These are phyloP conservation scores for Avahi laniger DNA, from an alignment of 2,797 vertebrate genomes.

Conservation along the genomic window DNA sequence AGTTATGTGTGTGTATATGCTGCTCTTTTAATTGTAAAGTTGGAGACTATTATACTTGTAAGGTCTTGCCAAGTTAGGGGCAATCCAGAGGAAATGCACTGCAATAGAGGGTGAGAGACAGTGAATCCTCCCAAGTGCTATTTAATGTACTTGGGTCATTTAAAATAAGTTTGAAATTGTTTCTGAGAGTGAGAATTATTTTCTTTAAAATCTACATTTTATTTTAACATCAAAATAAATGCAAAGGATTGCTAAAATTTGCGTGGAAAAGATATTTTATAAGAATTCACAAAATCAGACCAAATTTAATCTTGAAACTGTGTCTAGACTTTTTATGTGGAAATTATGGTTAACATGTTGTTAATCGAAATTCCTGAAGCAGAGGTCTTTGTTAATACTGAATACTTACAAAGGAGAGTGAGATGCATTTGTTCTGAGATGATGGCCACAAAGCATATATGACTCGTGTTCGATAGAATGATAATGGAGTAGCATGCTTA, in stretches of 20 bases:
- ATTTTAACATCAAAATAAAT: slow-evolving; percentile 14
- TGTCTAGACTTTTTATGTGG: not conserved
- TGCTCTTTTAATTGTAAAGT: not conserved
- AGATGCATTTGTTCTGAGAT: not conserved
- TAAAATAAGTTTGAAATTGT: not conserved
- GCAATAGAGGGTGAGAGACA: not conserved
- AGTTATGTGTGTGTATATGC: not conserved
- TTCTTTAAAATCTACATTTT: not conserved
- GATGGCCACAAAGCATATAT: not conserved
- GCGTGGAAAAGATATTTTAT: not conserved
- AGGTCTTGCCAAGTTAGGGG: not conserved
- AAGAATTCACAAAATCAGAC: not conserved
- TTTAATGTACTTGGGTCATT: not conserved
- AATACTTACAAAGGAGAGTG: not conserved
- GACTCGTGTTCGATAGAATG: not conserved
- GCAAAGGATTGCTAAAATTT: not conserved
- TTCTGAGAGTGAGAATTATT: slow-evolving; percentile 12
- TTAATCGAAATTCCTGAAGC: slow-evolving; percentile 30
- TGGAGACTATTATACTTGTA: not conserved
- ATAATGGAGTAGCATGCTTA: not conserved
- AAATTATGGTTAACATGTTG: not conserved
- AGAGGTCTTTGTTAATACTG: not conserved
- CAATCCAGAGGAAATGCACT: not conserved
- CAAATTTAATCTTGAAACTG: slow-evolving; percentile 18
- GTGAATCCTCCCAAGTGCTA: not conserved